Conservation (phyloP, 2,797 vertebrate genomes). For the Rhabdomys pumilio region DNA sequence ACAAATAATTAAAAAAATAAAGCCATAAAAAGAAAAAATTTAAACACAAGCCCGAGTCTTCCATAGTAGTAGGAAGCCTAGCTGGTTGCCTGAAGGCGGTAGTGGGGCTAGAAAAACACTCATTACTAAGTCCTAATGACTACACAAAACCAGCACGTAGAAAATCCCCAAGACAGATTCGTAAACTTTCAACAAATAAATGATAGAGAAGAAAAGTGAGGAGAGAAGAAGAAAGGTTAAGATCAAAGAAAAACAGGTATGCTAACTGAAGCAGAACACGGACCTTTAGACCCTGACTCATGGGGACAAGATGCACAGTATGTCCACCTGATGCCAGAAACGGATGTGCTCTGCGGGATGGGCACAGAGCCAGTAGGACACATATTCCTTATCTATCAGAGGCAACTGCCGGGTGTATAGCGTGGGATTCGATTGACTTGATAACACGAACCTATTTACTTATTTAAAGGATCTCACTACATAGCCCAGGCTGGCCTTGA, state of each 20-base stretch:
- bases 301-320: too few relatives aligned
- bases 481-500: background rate
- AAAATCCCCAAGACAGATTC: constrained; percentile 8
- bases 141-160: background rate
- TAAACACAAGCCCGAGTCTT: background rate
- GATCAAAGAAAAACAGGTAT: background rate
- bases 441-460: background rate
- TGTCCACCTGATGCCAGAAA: background rate
- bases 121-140: background rate
- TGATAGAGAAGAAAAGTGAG: background rate
- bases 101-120: background rate
- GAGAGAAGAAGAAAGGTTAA: background rate
- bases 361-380: background rate
- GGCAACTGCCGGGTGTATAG: background rate
- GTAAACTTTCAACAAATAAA: constrained; percentile 20
- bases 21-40: background rate
- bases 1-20: background rate
- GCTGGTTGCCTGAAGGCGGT: background rate
- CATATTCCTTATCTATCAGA: background rate
- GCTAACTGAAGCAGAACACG: background rate
- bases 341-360: background rate
- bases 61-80: background rate
- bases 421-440: background rate
- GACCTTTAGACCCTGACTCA: background rate
- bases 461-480: background rate